Conservation (phyloP, 2,888 invertebrate genomes). For the Tholera decimalis region DNA sequence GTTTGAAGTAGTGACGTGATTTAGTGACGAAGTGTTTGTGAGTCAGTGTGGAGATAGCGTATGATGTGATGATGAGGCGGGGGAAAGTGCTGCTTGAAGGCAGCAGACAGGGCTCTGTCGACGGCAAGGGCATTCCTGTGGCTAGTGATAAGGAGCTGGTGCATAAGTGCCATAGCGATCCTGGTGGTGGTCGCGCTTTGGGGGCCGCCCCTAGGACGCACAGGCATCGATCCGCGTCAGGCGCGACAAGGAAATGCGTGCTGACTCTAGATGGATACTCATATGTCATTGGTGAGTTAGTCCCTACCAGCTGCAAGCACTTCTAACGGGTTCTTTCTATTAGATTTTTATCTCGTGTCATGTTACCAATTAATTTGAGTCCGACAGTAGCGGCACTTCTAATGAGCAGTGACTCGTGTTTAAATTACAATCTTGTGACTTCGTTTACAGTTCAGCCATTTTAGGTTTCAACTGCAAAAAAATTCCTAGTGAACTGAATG, state of each 20-base stretch:
- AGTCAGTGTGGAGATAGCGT: constrained; percentile 81
- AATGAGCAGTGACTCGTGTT: constrained; percentile 45
- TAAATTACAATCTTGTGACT: constrained; percentile 49
- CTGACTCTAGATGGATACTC: constrained; percentile 96
- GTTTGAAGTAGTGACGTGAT: constrained; percentile 58
- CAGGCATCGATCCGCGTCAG: constrained; percentile 88
- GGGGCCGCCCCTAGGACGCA: constrained; percentile 82
- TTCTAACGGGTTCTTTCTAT: constrained; percentile 28
- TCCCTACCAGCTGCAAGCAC: constrained; percentile 20
- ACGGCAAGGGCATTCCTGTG: constrained; percentile 79
- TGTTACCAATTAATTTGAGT: constrained; percentile 48
- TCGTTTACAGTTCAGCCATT: too few relatives aligned
- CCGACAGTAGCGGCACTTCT: constrained; percentile 26
- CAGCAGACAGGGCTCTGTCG: constrained; percentile 89
- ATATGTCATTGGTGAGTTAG: constrained; percentile 95
- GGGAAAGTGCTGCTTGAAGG: constrained; percentile 87
- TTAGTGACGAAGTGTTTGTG: constrained; percentile 60
- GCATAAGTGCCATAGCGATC: constrained; percentile 93
- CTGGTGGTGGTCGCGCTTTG: constrained; percentile 90
- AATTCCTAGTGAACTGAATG: too few relatives aligned
- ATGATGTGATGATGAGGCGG: constrained; percentile 89
- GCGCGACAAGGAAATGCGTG: constrained; percentile 94
- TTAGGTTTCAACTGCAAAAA: too few relatives aligned
- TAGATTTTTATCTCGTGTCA: constrained; percentile 40
- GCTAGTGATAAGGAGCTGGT: constrained; percentile 92